Conservation (phyloP, 2,797 vertebrate genomes). For the Tapirus indicus region DNA sequence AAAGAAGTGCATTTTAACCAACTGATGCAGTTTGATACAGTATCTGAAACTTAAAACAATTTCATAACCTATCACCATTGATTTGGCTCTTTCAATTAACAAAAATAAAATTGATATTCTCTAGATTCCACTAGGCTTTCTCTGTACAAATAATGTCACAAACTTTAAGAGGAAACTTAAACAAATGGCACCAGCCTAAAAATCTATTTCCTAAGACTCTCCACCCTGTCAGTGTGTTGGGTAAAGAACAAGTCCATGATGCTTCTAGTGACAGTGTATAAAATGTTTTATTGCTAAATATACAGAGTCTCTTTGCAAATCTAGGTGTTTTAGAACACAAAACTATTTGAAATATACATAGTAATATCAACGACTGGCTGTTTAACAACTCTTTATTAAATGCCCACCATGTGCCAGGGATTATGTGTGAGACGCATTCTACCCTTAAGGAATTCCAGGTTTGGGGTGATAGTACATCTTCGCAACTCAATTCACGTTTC, state of each 20-base stretch:
- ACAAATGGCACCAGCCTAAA: not conserved
- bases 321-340: not conserved
- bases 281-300: not conserved
- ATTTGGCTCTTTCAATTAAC: conserved; percentile 35
- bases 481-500: not conserved
- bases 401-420: not conserved
- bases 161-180: conserved; percentile 32
- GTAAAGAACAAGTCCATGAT: not conserved
- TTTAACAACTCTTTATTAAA: not conserved
- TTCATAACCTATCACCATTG: not conserved
- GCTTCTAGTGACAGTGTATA: not conserved
- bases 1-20: conserved; percentile 28
- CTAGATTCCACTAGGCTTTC: not conserved
- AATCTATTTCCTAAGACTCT: not conserved
- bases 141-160: not conserved
- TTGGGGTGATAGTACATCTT: not conserved
- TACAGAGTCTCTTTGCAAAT: not conserved
- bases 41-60: conserved; percentile 29
- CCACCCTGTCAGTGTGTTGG: not conserved
- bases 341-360: not conserved
- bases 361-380: not conserved
- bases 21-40: not conserved
- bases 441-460: not conserved
- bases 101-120: not conserved
- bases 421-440: not conserved